A percentile compares a stretch with the other conserved stretches of the same genome.
Evolutionary conservation across 2,797 vertebrate species (phyloP).

Genomic region (Syngnathus rostellatus): DNA sequence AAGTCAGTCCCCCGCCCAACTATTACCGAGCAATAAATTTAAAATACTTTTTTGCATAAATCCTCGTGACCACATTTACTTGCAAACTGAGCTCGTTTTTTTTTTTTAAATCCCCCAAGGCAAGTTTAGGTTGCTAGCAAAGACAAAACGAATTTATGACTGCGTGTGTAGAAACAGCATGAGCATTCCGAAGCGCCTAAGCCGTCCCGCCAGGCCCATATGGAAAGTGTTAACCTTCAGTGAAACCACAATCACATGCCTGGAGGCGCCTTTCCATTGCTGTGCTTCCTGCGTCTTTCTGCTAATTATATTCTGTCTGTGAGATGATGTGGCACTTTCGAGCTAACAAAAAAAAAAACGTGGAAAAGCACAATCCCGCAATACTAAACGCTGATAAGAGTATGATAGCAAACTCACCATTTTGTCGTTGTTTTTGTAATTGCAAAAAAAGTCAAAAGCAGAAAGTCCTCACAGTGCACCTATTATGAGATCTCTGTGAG

Average conservation of each 20-base stretch:
- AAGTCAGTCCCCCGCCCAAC: neutral
- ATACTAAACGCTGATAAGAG: neutral
- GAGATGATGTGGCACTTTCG: neutral
- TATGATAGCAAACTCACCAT: constrained; percentile 46
- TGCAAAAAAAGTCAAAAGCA: neutral
- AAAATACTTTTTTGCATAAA: neutral
- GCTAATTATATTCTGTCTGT: neutral
- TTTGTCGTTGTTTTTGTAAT: constrained; percentile 15
- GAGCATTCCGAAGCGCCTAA: constrained; percentile 39
- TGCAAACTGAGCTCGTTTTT: no score
- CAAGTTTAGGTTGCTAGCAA: neutral
- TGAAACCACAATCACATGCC: constrained; percentile 26
- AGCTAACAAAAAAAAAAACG: neutral
- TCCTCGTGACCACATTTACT: neutral
- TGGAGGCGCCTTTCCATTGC: constrained; percentile 3
- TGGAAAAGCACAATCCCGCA: neutral
- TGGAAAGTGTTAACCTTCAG: constrained; percentile 49
- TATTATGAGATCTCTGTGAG: constrained; percentile 61
- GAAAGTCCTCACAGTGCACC: constrained; percentile 47
- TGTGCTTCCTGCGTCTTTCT: neutral
- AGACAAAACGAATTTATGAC: constrained; percentile 14
- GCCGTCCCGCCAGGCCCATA: constrained; percentile 34
- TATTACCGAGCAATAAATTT: constrained; percentile 14
- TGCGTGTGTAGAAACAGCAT: constrained; percentile 41
- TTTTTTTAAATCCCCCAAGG: no score